These are phyloP conservation scores for Cephus spinipes DNA, from an alignment of 2,888 invertebrate genomes.

Conservation along the genomic window DNA sequence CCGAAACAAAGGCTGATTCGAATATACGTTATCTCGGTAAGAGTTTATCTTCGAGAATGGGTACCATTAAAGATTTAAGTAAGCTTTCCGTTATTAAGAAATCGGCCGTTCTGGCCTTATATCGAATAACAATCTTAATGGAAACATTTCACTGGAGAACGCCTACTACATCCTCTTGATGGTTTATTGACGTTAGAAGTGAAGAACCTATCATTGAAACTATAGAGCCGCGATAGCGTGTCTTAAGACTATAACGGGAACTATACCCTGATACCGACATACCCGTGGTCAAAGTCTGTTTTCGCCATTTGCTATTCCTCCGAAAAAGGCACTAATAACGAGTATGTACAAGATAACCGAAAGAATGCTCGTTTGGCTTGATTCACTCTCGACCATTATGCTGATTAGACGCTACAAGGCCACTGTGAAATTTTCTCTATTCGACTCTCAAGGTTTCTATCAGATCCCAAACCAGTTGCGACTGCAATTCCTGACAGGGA, in stretches of 20 bases:
- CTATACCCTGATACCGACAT: neutral
- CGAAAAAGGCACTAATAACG: neutral
- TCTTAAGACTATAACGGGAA: neutral
- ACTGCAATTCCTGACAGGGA: neutral
- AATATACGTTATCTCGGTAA: neutral
- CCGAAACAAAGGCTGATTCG: neutral
- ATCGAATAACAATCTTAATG: neutral
- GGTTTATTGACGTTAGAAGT: neutral
- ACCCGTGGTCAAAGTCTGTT: neutral
- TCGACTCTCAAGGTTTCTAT: neutral
- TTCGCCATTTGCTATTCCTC: neutral
- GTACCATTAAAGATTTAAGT: slow-evolving; percentile 6
- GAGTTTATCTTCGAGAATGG: neutral
- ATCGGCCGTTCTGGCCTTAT: neutral
- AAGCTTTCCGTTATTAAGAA: neutral
- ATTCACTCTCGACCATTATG: neutral
- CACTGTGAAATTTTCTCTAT: neutral
- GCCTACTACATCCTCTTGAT: neutral
- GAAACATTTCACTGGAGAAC: neutral
- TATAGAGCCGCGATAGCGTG: neutral
- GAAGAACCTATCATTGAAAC: neutral
- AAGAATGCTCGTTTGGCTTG: neutral
- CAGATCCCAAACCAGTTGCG: neutral
- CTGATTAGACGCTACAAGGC: neutral
- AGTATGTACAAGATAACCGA: neutral